phyloP scores from a whole-genome alignment of 2,797 vertebrate genomes.

The Trematomus bernacchii region DNA sequence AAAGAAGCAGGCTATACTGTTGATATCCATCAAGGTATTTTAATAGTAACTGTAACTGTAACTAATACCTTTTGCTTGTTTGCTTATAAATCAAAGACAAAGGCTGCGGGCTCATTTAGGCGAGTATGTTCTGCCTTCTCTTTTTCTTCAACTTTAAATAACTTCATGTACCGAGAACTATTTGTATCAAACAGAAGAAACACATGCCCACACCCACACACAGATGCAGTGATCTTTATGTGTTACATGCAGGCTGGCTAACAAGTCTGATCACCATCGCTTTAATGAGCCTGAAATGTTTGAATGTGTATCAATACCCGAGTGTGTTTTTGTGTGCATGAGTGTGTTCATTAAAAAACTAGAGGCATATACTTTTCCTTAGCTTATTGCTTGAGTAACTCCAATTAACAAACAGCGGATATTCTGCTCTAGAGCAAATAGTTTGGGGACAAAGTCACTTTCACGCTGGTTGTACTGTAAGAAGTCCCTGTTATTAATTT shows the following conservation, averaged over 20 bases:
- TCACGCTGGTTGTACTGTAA: not conserved
- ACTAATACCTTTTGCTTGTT: not conserved
- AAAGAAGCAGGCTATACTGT: slow-evolving; percentile 3
- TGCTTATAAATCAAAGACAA: not conserved
- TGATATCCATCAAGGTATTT: not conserved
- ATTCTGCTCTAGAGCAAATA: not conserved
- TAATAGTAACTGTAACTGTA: not conserved
- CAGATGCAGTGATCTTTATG: not conserved
- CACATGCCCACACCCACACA: not conserved
- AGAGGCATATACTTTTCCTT: not conserved
- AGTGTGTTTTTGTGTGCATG: slow-evolving; percentile 6
- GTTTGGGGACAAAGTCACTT: not conserved
- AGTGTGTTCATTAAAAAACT: slow-evolving; percentile 39
- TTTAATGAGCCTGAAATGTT: slow-evolving; percentile 4
- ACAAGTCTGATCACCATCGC: not conserved
- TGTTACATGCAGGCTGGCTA: not conserved
- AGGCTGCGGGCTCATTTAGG: not conserved
- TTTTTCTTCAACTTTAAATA: not conserved
- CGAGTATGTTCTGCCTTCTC: not conserved
- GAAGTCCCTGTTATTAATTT: not conserved
- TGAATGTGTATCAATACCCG: slow-evolving; percentile 2
- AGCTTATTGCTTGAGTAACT: slow-evolving; percentile 2
- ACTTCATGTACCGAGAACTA: not conserved
- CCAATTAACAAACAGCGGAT: slow-evolving; percentile 33
- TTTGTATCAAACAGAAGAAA: not conserved